phyloP scores from a whole-genome alignment of 1,140 invertebrate species.

The Gryllus bimaculatus region DNA sequence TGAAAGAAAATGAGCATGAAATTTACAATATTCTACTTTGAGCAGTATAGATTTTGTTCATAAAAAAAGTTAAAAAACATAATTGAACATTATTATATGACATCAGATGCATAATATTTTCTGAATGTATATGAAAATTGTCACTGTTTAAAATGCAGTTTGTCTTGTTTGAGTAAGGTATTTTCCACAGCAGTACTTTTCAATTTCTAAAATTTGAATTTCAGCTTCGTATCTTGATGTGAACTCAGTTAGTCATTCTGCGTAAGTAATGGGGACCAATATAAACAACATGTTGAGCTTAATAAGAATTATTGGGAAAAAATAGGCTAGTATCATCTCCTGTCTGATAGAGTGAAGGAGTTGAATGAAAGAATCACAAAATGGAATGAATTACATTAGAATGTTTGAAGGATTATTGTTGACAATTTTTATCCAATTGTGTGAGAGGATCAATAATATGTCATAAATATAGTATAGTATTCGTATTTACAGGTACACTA shows the following conservation, averaged over 20 bases:
- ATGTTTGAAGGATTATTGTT: background rate
- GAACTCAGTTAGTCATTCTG: background rate
- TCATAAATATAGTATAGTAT: constrained; percentile 13
- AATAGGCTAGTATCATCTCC: background rate
- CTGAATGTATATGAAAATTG: background rate
- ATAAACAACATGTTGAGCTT: background rate
- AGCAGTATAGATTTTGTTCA: background rate
- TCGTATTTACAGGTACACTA: constrained; percentile 16
- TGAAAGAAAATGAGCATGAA: background rate
- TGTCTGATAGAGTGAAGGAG: background rate
- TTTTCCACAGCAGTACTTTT: background rate
- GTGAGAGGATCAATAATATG: constrained; percentile 8
- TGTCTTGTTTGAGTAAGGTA: background rate
- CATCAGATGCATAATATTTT: background rate
- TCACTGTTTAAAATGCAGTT: background rate
- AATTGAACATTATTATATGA: background rate
- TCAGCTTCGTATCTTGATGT: background rate
- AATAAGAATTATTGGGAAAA: constrained; percentile 1
- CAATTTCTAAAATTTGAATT: background rate
- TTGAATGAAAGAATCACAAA: constrained; percentile 7
- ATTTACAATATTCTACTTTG: background rate
- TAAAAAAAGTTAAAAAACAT: background rate
- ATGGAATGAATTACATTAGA: background rate
- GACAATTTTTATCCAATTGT: background rate
- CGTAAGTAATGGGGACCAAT: background rate